Percentiles rank a stretch among this genome's conserved stretches.
Evolutionary conservation across 2,797 vertebrate genomes (phyloP).

Genomic region (Antrozous pallidus): DNA sequence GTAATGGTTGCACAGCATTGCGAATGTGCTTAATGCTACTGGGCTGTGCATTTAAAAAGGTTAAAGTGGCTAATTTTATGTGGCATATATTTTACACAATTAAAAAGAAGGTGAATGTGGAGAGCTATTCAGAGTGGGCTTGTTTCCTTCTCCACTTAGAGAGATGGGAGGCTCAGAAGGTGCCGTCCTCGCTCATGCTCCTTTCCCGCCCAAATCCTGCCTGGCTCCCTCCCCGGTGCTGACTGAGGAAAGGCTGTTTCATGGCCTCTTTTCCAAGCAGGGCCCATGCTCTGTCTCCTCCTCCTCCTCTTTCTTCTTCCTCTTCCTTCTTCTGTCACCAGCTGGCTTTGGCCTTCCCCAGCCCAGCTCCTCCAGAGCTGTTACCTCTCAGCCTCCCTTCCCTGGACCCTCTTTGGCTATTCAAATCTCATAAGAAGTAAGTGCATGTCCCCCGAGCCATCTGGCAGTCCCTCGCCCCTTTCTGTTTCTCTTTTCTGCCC

Average conservation of each 20-base stretch:
- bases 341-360: not conserved
- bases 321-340: not conserved
- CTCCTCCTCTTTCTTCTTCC: not conserved
- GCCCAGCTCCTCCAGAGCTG: not conserved
- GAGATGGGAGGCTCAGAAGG: not conserved
- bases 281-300: no score
- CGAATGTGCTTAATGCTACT: not conserved
- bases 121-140: not conserved
- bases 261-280: not conserved
- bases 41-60: not conserved
- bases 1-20: not conserved
- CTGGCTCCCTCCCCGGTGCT: not conserved
- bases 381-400: not conserved
- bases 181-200: accelerated
- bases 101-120: not conserved
- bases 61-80: not conserved
- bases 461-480: not conserved
- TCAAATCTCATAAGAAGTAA: not conserved
- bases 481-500: not conserved
- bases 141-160: not conserved
- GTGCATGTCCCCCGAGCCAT: not conserved
- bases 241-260: not conserved
- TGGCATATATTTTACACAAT: not conserved
- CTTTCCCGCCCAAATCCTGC: not conserved
- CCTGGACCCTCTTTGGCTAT: not conserved